Percentiles rank a stretch among this genome's conserved stretches.
These are phyloP conservation scores for Musca domestica DNA, from an alignment of 1,140 invertebrate genomes.

Conservation along the genomic window DNA sequence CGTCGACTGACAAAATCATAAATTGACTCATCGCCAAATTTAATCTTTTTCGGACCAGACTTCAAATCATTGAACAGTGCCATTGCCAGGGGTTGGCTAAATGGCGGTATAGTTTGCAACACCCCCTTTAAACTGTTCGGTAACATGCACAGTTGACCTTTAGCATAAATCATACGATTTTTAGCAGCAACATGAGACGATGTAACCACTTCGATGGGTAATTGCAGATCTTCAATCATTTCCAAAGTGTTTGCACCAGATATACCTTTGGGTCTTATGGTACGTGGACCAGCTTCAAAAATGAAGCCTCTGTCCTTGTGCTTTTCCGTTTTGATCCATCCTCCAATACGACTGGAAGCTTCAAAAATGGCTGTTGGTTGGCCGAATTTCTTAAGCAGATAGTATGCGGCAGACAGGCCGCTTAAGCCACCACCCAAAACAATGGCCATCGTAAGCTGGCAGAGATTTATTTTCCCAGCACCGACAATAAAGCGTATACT, in stretches of 20 bases:
- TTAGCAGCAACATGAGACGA: constrained; percentile 63
- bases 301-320: constrained; percentile 62
- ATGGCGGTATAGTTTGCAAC: constrained; percentile 68
- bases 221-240: constrained; percentile 72
- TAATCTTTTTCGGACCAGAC: constrained; percentile 48
- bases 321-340: constrained; percentile 77
- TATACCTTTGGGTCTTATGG: constrained; percentile 70
- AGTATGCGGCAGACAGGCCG: constrained; percentile 64
- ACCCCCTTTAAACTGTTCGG: constrained; percentile 65
- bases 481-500: too few relatives aligned
- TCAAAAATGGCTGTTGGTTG: constrained; percentile 62
- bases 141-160: constrained; percentile 69
- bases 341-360: constrained; percentile 72
- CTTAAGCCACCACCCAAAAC: constrained; percentile 64
- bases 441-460: constrained; percentile 23
- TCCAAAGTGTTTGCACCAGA: constrained; percentile 74
- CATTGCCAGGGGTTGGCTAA: constrained; percentile 69
- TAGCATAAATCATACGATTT: constrained; percentile 77
- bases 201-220: constrained; percentile 65
- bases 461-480: too few relatives aligned
- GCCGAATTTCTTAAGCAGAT: constrained; percentile 58
- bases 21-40: constrained; percentile 75
- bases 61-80: constrained; percentile 67
- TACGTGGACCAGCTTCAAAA: constrained; percentile 84
- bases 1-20: constrained; percentile 79